These are phyloP conservation scores for Elaphurus davidianus DNA, from an alignment of 2,113 vertebrate species.

Conservation along the genomic window DNA sequence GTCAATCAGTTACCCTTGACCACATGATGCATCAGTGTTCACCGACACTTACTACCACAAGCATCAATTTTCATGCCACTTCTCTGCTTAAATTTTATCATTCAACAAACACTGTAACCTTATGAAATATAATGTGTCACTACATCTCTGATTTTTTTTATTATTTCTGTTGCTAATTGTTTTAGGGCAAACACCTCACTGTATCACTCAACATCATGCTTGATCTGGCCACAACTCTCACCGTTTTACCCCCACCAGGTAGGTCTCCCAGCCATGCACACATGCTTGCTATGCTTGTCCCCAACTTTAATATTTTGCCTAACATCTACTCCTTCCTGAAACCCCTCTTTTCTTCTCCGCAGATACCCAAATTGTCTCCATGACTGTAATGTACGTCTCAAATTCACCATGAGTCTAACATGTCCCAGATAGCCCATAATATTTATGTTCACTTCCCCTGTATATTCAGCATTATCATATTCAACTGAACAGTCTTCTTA, in stretches of 20 bases:
- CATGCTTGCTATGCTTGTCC: neutral
- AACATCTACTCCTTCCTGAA: neutral
- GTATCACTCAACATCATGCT: neutral
- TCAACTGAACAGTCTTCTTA: neutral
- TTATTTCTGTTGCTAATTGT: neutral
- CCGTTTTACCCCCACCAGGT: neutral
- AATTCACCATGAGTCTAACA: neutral
- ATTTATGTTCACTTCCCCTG: neutral
- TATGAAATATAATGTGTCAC: neutral
- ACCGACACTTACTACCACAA: neutral
- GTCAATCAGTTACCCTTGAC: neutral
- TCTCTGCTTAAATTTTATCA: neutral
- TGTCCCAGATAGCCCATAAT: neutral
- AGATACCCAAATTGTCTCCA: neutral
- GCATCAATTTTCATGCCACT: neutral
- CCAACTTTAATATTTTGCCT: neutral
- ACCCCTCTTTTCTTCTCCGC: neutral
- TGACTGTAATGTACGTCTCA: neutral
- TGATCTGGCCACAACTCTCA: neutral
- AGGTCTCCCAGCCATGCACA: neutral
- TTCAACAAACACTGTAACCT: neutral
- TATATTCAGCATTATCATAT: neutral
- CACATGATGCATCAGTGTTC: neutral
- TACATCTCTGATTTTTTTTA: neutral
- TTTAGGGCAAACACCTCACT: neutral